Evolutionary conservation across 2,888 invertebrate species (phyloP).

Genomic region (Yponomeuta cagnagella): DNA sequence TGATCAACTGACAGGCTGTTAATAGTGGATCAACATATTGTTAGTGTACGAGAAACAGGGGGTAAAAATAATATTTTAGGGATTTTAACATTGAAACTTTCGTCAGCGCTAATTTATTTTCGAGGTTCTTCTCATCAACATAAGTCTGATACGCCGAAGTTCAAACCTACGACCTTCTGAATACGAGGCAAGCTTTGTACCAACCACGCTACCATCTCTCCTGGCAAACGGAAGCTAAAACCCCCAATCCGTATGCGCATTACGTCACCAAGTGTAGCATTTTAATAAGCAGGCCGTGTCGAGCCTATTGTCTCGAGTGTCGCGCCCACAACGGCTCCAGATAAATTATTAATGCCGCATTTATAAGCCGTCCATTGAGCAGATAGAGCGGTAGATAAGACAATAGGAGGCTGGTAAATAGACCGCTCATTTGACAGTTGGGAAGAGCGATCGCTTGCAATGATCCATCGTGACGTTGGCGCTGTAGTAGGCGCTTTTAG

Average conservation of each 20-base stretch:
- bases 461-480: neutral
- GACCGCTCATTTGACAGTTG: neutral
- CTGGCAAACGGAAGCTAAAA: neutral
- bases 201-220: neutral
- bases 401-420: neutral
- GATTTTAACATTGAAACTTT: too few relatives aligned
- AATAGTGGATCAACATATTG: too few relatives aligned
- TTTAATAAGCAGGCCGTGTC: neutral
- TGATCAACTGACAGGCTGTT: too few relatives aligned
- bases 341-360: conserved; percentile 74
- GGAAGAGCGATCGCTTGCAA: neutral
- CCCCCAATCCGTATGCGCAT: neutral
- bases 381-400: neutral
- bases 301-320: conserved; percentile 46
- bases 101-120: too few relatives aligned
- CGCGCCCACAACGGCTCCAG: conserved; percentile 61
- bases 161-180: too few relatives aligned
- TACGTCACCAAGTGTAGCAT: neutral
- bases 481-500: neutral
- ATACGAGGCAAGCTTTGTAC: too few relatives aligned
- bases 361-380: conserved; percentile 38
- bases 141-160: too few relatives aligned
- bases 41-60: too few relatives aligned
- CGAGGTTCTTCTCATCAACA: too few relatives aligned
- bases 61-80: too few relatives aligned